These are phyloP conservation scores for Gadus chalcogrammus DNA, from an alignment of 2,113 vertebrate species.

Conservation along the genomic window DNA sequence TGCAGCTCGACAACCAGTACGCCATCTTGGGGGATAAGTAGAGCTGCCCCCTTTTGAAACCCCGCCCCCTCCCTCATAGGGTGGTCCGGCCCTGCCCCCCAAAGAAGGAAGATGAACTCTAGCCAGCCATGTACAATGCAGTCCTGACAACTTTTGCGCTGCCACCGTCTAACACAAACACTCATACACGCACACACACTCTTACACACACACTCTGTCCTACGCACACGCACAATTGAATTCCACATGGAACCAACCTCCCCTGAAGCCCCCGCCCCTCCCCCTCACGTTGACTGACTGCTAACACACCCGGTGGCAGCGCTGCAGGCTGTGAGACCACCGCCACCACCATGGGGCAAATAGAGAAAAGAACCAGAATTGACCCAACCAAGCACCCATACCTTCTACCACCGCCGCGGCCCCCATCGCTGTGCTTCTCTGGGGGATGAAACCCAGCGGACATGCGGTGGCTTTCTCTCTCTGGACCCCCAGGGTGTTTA, in stretches of 20 bases:
- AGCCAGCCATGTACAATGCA: conserved; percentile 56
- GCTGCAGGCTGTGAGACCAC: conserved; percentile 65
- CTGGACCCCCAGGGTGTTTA: conserved; percentile 65
- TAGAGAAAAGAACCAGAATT: conserved; percentile 47
- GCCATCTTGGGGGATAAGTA: conserved; percentile 96
- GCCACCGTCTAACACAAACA: conserved; percentile 30
- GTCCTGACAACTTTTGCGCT: conserved; percentile 45
- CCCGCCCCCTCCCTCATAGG: conserved; percentile 51
- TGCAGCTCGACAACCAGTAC: conserved; percentile 98
- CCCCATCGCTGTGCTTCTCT: conserved; percentile 47
- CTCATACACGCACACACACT: conserved; percentile 8
- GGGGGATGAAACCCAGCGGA: conserved; percentile 69
- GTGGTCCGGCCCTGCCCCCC: conserved; percentile 47
- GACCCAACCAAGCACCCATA: conserved; percentile 25
- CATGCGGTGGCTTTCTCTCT: conserved; percentile 59
- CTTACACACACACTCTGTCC: conserved; percentile 19
- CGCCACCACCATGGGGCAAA: conserved; percentile 52
- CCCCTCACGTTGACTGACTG: too few species aligned
- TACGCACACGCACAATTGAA: conserved; percentile 8
- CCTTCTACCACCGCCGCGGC: too few species aligned
- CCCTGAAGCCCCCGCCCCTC: conserved; percentile 19
- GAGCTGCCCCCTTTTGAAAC: conserved; percentile 64
- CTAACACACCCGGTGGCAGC: conserved; percentile 61
- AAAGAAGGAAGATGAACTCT: conserved; percentile 47
- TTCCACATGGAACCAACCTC: conserved; percentile 14